Evolutionary conservation across 2,888 invertebrate genomes (phyloP), one percentile per base, ranked within the genome.

Genomic region (Cyclophora albipunctata): DNA sequence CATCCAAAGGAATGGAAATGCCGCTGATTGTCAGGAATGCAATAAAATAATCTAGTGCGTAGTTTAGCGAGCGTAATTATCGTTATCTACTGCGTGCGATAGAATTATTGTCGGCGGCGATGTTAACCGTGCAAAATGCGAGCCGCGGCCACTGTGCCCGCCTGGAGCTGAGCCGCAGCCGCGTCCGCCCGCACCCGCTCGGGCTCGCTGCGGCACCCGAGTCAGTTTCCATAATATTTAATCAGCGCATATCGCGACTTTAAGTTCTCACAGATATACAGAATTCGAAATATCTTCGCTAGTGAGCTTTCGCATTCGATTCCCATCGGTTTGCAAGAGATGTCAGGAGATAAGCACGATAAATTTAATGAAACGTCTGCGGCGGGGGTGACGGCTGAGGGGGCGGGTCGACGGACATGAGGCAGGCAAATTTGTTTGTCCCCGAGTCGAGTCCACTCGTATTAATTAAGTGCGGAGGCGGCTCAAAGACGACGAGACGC

Each of bases 281-380:
- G 73, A 78, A 82, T 84, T 67, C 69, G 57, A 76, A 81, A 80
- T 75, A 81, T 84, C 67, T 62, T 63, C 60, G 58, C 71, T 65
- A 64, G 67, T 66, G 63, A 64, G 64, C 67, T 66, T 71, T 73
- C 67, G 75, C 76, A 68, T 71, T 71, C 73, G 76, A 75, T 82
- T 84, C 81, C 79, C 84, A 82, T 78, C 75, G 80, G 64, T 57
- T 59, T 57, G 70, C 64, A 71, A 67, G 76, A 75, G 78, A 81
- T 81, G 79, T 71, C 71, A 66, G 69, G 64, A 74, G 86, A 85
- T 86, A 83, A 83, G 71, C 67, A 63, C 78, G 82, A 85, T 87
- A 84, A 84, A 85, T 87, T 84, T 84, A 87, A 85, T 86, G 78
- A 85, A 84, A 81, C 67, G 74, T 80, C 74, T 71, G 55, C 20